A percentile compares a stretch with the other conserved stretches of the same genome.
Evolutionary conservation across 2,888 invertebrate species (phyloP).

Genomic region (Glomeris marginata): DNA sequence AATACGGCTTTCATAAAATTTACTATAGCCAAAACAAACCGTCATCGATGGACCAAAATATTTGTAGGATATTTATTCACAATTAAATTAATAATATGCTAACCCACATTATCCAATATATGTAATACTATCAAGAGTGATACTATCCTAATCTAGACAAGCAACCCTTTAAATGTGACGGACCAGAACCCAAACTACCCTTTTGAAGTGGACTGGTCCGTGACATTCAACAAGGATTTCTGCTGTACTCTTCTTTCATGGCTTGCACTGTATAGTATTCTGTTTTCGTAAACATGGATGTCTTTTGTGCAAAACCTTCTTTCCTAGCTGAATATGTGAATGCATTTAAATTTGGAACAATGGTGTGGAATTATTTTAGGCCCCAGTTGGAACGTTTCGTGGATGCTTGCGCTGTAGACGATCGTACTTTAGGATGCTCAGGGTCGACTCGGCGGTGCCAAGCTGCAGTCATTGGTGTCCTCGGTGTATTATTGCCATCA

Average conservation of each 20-base stretch:
- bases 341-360: background rate
- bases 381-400: constrained; percentile 70
- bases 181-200: no score
- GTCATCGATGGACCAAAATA: no score
- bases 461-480: constrained; percentile 66
- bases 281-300: background rate
- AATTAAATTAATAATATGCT: no score
- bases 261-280: background rate
- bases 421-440: constrained; percentile 74
- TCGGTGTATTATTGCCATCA: constrained; percentile 74
- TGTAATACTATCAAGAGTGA: no score
- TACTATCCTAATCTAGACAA: no score
- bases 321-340: background rate
- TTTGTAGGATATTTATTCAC: no score
- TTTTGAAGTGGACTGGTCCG: no score
- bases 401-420: constrained; percentile 81
- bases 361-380: constrained; percentile 33
- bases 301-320: background rate
- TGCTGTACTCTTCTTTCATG: background rate
- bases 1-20: no score
- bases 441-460: constrained; percentile 72
- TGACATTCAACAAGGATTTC: no score
- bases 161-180: no score
- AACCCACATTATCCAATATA: no score
- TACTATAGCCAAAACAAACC: no score